Base-by-base conservation (phyloP, 2,113 vertebrate species). In the Megaceryle torquata region DNA sequence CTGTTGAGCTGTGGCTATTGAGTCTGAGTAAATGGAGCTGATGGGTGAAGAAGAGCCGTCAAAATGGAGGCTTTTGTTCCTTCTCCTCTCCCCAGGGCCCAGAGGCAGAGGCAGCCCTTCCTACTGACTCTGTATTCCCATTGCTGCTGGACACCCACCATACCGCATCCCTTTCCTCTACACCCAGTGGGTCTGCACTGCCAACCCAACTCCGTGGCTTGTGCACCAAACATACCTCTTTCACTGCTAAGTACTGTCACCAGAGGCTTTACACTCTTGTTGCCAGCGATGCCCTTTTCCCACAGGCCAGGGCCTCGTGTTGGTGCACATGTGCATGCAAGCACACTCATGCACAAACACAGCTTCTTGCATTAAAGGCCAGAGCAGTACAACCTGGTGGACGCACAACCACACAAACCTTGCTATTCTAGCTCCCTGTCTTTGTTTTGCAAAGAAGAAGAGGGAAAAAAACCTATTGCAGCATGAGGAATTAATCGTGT, bases 1-100 rank as follows among this genome's bases (percentile, higher is more conserved):
- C 93, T 95, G 95, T 78, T 91, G 95, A 95, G 92, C 92, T 94
- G 94, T 91, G 44, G 96, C 98, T 97, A 98, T 98, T 98, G 98
- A 98, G 95, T 76, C 91, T 43, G 95, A 95, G 98, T 98, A 98
- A 98, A 98, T 97, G 98, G 98, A 98, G 97, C 97, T 97, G 98
- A 98, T 98, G 97, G 95, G 96, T 96, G 95, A 96, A 95, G 95
- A 91, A 93, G 95, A 96, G 94, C 95, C 87, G 57, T 97, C 95
- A 97, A 97, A 98, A 98, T 92, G 91, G 97, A 96, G 83, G 87
- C 97, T 89, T 98, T 98, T 98, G 98, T 98, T 97, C 91, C 75
- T 89, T 48, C 82, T 91, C 35, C 82, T 88, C 88, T 95, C 94
- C 56, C 71, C 71, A 87, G 86, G 43, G 43, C 87, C 88, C 43